Conservation (phyloP, 2,797 vertebrate genomes). For the Xenops minutus region DNA sequence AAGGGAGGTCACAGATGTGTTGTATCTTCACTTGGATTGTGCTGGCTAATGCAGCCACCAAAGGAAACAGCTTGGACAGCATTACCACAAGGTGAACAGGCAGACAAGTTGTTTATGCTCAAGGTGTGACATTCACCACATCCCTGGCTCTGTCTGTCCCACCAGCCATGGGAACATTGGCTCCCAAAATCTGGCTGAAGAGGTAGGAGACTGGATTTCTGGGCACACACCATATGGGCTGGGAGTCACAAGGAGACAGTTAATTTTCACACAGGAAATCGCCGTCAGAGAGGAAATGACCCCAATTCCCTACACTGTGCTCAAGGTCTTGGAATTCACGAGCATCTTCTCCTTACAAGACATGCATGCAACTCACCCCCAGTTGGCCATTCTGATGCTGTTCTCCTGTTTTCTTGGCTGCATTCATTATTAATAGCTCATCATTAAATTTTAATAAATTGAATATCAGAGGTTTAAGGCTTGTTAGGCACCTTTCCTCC, state of each 20-base stretch:
- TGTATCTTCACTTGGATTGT: neutral
- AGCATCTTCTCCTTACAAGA: neutral
- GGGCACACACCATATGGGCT: fast-evolving
- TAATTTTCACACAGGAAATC: neutral
- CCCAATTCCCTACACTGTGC: neutral
- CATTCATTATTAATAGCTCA: slow-evolving; percentile 43
- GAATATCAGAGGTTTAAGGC: neutral
- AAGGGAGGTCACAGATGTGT: neutral
- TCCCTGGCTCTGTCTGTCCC: neutral
- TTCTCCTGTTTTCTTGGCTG: neutral
- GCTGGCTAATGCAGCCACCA: neutral
- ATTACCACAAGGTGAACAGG: neutral
- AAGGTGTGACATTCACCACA: neutral
- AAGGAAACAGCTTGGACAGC: neutral
- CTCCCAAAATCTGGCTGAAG: neutral
- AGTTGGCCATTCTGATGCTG: neutral
- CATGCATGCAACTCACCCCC: fast-evolving
- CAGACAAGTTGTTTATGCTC: neutral
- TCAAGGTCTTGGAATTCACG: neutral
- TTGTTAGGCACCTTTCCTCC: neutral
- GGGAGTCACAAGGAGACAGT: neutral
- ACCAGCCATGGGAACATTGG: neutral
- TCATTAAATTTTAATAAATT: slow-evolving; percentile 23
- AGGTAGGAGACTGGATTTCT: neutral
- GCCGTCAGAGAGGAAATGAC: neutral